phyloP scores from a whole-genome alignment of 2,113 vertebrate species.

The Hippocampus comes region DNA sequence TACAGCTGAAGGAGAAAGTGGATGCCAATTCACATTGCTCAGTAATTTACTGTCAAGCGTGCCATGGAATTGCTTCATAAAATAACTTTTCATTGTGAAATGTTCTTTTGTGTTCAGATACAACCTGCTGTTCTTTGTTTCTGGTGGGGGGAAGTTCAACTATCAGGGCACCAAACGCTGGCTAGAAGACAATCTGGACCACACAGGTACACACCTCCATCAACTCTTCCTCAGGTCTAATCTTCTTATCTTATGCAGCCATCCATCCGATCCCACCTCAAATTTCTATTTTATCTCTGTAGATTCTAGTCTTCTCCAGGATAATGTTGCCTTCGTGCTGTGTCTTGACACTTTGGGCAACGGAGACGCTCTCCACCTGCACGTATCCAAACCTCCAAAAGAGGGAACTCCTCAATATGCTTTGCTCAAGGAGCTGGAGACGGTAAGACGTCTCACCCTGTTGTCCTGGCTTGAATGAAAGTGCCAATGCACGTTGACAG shows the following conservation, averaged over 20 bases:
- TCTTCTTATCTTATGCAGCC: neutral
- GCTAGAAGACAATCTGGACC: conserved; percentile 96
- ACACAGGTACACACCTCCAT: conserved; percentile 79
- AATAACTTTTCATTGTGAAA: too few relatives aligned
- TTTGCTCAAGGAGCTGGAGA: conserved; percentile 89
- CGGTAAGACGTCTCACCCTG: conserved; percentile 57
- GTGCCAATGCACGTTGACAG: neutral
- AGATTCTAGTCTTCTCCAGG: conserved; percentile 98
- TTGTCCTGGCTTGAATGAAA: neutral
- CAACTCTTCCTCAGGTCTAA: neutral
- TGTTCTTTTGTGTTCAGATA: conserved; percentile 73
- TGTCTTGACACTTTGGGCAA: conserved; percentile 93
- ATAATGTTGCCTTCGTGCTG: conserved; percentile 95
- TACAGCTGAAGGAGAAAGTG: too few relatives aligned
- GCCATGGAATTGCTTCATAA: too few relatives aligned
- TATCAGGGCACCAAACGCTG: conserved; percentile 98
- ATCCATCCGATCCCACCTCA: neutral
- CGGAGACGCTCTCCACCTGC: conserved; percentile 83
- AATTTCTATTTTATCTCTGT: neutral
- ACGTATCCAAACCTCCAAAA: conserved; percentile 94
- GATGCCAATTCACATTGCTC: too few relatives aligned
- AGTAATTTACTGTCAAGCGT: too few relatives aligned
- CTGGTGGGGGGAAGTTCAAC: conserved; percentile 97
- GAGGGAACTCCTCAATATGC: conserved; percentile 87
- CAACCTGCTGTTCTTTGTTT: conserved; percentile 94